Evolutionary conservation across 2,797 vertebrate genomes (phyloP), one percentile per base, ranked within the genome.

Genomic region (Periparus ater): DNA sequence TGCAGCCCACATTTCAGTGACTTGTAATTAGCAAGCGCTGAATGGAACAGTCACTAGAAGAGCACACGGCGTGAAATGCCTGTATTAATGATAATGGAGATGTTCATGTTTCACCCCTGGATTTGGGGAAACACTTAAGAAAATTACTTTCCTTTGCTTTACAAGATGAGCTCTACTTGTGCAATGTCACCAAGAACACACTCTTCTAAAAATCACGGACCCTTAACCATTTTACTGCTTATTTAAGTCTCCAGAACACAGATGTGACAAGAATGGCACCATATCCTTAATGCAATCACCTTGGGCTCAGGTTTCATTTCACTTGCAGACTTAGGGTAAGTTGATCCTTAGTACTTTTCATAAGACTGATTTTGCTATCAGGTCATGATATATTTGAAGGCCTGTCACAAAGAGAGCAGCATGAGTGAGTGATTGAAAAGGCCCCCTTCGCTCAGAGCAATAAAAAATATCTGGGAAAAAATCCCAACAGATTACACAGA

Each of bases 301-400:
- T 42, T 6, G 26, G 57, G 83, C 60, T 93, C 3, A 0, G 50
- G 21, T 91, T 86, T 82, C 77, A 73, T 90, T 73, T 75, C 95
- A 40, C n/a, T 88, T 73, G 71, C 55, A 88, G 60, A 84, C 67
- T 58, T 63, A 61, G 55, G 34, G 45, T 57, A 89, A 88, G 20
- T 0, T 61, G 80, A 91, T 84, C 75, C 70, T 73, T 88, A 78
- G 91, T 20, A 81, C 55, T 67, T 84, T 78, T 50, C 85, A 82
- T 44, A 88, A 61, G 88, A 50, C 22, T 82, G 42, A 92, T 79
- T 91, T 86, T 85, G 53, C 88, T 79, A 60, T 22, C 74, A 50
- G 65, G 60, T 79, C 85, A 57, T 51, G 71, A 90, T 63, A 45
- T 21, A 83, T 91, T 36, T 78, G 71, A 80, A 88, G 36, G 54